Conservation (phyloP, 2,888 invertebrate genomes). For the Xestoiulus laeticollis region DNA sequence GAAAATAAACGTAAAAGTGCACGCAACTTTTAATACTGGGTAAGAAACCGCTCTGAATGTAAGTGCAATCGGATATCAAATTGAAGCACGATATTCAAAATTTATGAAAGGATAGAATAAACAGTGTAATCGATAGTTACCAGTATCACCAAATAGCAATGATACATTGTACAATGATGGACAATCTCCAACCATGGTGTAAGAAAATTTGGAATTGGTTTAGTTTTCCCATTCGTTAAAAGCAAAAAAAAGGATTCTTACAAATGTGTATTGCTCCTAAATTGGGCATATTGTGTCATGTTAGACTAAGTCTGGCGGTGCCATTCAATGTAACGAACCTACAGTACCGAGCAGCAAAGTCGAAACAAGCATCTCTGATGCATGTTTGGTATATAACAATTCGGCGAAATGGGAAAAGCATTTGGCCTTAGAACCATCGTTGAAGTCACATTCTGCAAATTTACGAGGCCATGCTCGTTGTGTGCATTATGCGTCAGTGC, state of each 20-base stretch:
- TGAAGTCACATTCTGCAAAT: background rate
- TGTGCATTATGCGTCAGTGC: background rate
- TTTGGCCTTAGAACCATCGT: background rate
- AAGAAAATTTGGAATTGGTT: too few species aligned
- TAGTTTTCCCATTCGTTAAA: background rate
- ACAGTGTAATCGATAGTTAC: too few species aligned
- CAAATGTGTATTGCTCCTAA: background rate
- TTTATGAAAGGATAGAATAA: too few species aligned
- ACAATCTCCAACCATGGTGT: too few species aligned
- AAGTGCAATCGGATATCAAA: too few species aligned
- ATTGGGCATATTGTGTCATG: background rate
- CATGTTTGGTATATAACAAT: background rate
- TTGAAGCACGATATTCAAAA: background rate
- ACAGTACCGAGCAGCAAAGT: background rate
- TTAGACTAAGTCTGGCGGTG: background rate
- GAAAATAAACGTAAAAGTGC: background rate
- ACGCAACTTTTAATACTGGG: background rate
- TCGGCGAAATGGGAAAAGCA: background rate
- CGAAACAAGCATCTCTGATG: background rate
- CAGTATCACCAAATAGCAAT: too few species aligned
- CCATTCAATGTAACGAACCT: background rate
- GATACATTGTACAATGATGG: too few species aligned
- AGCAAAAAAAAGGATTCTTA: background rate
- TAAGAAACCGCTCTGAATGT: background rate
- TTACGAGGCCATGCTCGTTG: background rate